Evolutionary conservation across 2,113 vertebrate genomes (phyloP).

Genomic region (Perca schrenkii): DNA sequence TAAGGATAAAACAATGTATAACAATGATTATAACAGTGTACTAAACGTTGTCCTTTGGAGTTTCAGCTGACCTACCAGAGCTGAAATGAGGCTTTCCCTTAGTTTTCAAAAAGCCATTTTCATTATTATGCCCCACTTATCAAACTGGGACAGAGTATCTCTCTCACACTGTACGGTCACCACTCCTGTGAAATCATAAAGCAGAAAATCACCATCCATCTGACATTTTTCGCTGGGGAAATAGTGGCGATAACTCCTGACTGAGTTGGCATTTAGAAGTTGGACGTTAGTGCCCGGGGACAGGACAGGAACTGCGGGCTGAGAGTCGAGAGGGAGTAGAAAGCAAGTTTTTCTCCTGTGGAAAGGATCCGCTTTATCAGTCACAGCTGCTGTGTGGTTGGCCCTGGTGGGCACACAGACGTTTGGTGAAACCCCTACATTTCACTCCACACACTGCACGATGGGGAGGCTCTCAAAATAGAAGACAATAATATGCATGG

Average conservation of each 20-base stretch:
- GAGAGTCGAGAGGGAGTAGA: slow-evolving; percentile 48
- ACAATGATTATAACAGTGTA: slow-evolving; percentile 19
- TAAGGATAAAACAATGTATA: not conserved
- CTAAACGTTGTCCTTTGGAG: slow-evolving; percentile 43
- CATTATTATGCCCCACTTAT: slow-evolving; percentile 76
- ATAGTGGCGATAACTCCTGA: slow-evolving; percentile 74
- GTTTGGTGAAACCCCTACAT: slow-evolving; percentile 59
- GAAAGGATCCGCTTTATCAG: slow-evolving; percentile 70
- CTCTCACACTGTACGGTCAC: slow-evolving; percentile 58
- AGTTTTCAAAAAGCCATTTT: slow-evolving; percentile 50
- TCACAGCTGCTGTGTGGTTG: slow-evolving; percentile 66
- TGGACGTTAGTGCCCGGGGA: slow-evolving; percentile 68
- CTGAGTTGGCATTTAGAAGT: slow-evolving; percentile 79
- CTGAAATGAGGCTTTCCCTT: slow-evolving; percentile 57
- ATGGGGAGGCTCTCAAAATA: slow-evolving; percentile 76
- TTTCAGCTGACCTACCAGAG: slow-evolving; percentile 44
- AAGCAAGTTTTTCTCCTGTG: slow-evolving; percentile 46
- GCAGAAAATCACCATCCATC: slow-evolving; percentile 80
- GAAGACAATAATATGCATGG: slow-evolving; percentile 82
- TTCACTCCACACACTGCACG: slow-evolving; percentile 54
- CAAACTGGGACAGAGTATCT: slow-evolving; percentile 72
- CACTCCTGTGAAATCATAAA: slow-evolving; percentile 73
- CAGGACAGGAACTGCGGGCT: slow-evolving; percentile 56
- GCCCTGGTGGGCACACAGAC: slow-evolving; percentile 69
- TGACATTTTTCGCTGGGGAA: slow-evolving; percentile 76